Evolutionary conservation across 2,113 vertebrate genomes (phyloP), one percentile per base, ranked within the genome.

Genomic region (Dicentrarchus labrax): DNA sequence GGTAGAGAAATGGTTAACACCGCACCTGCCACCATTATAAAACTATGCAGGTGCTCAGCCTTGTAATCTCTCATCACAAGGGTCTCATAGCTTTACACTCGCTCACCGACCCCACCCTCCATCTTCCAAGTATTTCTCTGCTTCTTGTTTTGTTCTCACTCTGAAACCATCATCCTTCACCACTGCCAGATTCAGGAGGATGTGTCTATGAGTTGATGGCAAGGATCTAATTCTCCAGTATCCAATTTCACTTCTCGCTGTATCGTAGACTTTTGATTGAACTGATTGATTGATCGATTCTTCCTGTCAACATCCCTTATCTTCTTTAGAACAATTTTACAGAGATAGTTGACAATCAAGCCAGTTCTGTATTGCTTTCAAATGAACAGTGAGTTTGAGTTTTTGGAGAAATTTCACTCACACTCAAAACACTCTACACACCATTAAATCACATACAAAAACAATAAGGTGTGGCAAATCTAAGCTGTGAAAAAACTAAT

Each of bases 201-300:
- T 78, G 76, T 66, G 54, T 88, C 73, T 75, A 51, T 24, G 39
- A 70, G 82, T 47, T 89, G 75, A 86, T 86, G 78, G 80, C 5
- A 1, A 41, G 78, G 82, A 89, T 92, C 85, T 88, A 90, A 91
- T 89, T 87, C 83, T 83, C 72, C 12, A 2, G 38, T 76, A 74
- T 90, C 67, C 56, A 78, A 88, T 93, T 90, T 89, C 86, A 75
- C 74, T 69, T 78, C 65, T 80, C 0, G 0, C 57, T 74, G 19
- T 62, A 79, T 72, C 43, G 76, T 51, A 48, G 76, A 80, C 76
- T 62, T 54, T 19, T 54, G 72, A 84, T 68, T 80, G 77, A 82
- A 87, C 71, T 72, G 56, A 88, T 82, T 6, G 82, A 91, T 87
- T 72, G 56, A 88, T 82, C 7, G 82, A 91, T 87, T 89, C 74